These are phyloP conservation scores for Psephotus haematonotus DNA, from an alignment of 2,113 vertebrate species.

Conservation along the genomic window DNA sequence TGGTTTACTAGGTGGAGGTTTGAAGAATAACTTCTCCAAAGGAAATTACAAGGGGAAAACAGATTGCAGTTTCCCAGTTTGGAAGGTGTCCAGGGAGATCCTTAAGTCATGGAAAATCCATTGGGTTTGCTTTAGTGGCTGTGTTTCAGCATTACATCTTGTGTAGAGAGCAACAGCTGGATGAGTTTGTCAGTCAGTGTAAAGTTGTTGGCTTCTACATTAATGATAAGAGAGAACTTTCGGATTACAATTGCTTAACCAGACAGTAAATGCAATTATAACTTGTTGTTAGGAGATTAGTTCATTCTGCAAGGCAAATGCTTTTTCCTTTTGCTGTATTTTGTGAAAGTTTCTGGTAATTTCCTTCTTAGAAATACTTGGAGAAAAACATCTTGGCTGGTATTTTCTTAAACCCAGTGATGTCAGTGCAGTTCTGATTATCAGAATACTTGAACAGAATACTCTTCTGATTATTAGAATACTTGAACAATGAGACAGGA, in stretches of 20 bases:
- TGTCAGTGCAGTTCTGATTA: background rate
- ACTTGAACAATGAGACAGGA: constrained; percentile 19
- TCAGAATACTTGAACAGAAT: constrained; percentile 21
- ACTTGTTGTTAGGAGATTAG: background rate
- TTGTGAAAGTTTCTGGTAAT: background rate
- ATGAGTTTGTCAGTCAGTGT: background rate
- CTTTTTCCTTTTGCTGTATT: background rate
- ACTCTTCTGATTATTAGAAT: constrained; percentile 20
- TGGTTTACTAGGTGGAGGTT: constrained; percentile 21
- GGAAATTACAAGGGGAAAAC: constrained; percentile 26
- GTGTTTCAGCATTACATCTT: constrained; percentile 30
- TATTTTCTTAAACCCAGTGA: background rate
- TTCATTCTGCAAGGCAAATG: background rate
- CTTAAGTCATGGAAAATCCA: constrained; percentile 50
- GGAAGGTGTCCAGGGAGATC: constrained; percentile 47
- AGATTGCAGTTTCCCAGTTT: constrained; percentile 1
- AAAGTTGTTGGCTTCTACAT: constrained; percentile 7
- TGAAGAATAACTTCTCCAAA: constrained; percentile 15
- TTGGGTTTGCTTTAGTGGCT: constrained; percentile 26
- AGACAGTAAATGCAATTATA: background rate
- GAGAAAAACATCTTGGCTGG: background rate
- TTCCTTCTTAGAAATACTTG: background rate
- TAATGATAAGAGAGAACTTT: background rate
- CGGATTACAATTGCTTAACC: background rate
- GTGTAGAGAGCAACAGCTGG: constrained; percentile 29